These are phyloP conservation scores for Acholoe squamosa DNA, from an alignment of 2,888 invertebrate genomes.

Conservation along the genomic window DNA sequence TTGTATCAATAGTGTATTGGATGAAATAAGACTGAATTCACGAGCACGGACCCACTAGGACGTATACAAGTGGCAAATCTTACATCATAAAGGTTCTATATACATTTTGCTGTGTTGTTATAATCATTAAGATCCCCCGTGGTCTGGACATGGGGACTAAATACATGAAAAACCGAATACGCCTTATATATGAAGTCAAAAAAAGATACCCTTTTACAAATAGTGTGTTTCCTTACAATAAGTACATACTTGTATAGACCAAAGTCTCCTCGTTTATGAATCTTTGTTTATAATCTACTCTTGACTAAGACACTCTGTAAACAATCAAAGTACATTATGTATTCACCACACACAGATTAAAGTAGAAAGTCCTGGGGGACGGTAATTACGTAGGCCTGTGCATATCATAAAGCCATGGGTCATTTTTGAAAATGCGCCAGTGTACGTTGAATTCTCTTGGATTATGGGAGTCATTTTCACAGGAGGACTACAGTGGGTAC, in stretches of 20 bases:
- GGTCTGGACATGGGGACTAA: too few species aligned
- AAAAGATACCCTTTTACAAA: too few species aligned
- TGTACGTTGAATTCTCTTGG: background rate
- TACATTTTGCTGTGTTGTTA: too few species aligned
- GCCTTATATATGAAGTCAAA: too few species aligned
- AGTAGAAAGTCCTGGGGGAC: background rate
- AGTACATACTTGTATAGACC: background rate
- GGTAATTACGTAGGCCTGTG: background rate
- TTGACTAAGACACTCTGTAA: background rate
- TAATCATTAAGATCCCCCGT: too few species aligned
- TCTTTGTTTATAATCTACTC: background rate
- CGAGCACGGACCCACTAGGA: too few species aligned
- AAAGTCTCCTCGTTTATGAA: background rate
- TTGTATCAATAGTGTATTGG: too few species aligned
- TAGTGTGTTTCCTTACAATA: background rate
- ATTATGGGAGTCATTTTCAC: background rate
- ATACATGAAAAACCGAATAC: too few species aligned
- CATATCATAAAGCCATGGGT: background rate
- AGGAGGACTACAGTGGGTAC: background rate
- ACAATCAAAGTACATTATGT: background rate
- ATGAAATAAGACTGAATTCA: too few species aligned
- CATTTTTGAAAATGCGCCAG: constrained; percentile 27
- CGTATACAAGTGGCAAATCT: too few species aligned
- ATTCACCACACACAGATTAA: background rate
- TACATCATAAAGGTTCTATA: too few species aligned